Percentiles rank a stretch among this genome's conserved stretches.
Conservation (phyloP, 2,888 invertebrate species). For the Pammene fasciana region DNA sequence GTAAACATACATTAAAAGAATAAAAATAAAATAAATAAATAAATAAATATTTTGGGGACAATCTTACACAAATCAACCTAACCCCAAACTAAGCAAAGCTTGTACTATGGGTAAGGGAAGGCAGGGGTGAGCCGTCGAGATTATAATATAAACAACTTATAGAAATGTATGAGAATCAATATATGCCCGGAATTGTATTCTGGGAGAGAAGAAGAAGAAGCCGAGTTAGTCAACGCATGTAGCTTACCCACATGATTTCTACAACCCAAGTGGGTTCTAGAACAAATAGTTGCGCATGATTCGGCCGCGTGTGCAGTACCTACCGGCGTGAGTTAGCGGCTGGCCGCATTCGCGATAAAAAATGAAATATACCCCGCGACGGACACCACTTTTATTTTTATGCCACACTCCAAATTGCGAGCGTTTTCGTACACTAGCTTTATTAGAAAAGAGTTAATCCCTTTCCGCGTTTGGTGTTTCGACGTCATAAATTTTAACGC, state of each 20-base stretch:
- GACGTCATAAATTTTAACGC: slow-evolving; percentile 19
- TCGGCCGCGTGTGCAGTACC: slow-evolving; percentile 76
- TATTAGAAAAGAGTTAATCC: slow-evolving; percentile 36
- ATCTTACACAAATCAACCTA: no score
- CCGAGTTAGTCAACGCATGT: no score
- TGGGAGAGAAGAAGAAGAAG: no score
- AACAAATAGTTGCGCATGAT: slow-evolving; percentile 56
- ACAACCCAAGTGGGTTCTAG: slow-evolving; percentile 34
- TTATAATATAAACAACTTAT: no score
- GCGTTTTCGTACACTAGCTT: slow-evolving; percentile 36
- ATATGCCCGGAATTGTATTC: no score
- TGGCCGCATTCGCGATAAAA: slow-evolving; percentile 79
- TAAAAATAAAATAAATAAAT: no score
- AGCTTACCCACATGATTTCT: neutral
- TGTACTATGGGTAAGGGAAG: no score
- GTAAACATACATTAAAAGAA: no score
- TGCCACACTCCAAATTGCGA: slow-evolving; percentile 47
- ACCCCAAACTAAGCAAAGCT: no score
- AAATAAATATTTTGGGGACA: no score
- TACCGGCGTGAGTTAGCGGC: slow-evolving; percentile 81
- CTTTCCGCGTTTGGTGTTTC: slow-evolving; percentile 29
- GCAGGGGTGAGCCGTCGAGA: no score
- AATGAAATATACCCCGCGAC: slow-evolving; percentile 79
- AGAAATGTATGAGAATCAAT: no score
- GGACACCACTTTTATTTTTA: slow-evolving; percentile 72